Conservation (phyloP, 2,113 vertebrate species). For the Probosciger aterrimus region DNA sequence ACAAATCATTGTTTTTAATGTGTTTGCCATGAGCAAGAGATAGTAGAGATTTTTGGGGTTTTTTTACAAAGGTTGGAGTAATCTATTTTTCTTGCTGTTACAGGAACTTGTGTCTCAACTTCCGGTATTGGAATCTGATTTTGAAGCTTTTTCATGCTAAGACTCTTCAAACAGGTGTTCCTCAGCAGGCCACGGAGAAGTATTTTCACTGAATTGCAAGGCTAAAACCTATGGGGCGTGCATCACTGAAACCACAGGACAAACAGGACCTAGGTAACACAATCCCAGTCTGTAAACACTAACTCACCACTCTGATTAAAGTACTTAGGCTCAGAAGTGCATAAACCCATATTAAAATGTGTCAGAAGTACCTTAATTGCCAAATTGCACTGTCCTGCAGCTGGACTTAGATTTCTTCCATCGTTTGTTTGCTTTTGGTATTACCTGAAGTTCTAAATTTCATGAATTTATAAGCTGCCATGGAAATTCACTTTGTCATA, state of each 20-base stretch:
- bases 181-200: not conserved
- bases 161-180: not conserved
- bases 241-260: not conserved
- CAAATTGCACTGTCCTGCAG: not conserved
- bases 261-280: not conserved
- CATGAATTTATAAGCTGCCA: not conserved
- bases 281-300: not conserved
- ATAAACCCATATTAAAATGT: not conserved
- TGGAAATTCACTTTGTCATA: not conserved
- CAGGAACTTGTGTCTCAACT: not conserved
- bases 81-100: not conserved
- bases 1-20: not conserved
- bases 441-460: not conserved
- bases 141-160: not conserved
- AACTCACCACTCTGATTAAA: not conserved
- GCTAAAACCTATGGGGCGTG: not conserved
- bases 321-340: not conserved
- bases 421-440: not conserved
- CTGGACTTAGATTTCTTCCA: not conserved
- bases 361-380: not conserved
- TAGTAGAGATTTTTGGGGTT: not conserved
- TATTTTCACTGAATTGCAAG: not conserved
- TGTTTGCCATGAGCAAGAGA: not conserved
- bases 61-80: not conserved
- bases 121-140: not conserved